These are phyloP conservation scores for Tetragonisca angustula DNA, from an alignment of 2,888 invertebrate species.

Conservation along the genomic window DNA sequence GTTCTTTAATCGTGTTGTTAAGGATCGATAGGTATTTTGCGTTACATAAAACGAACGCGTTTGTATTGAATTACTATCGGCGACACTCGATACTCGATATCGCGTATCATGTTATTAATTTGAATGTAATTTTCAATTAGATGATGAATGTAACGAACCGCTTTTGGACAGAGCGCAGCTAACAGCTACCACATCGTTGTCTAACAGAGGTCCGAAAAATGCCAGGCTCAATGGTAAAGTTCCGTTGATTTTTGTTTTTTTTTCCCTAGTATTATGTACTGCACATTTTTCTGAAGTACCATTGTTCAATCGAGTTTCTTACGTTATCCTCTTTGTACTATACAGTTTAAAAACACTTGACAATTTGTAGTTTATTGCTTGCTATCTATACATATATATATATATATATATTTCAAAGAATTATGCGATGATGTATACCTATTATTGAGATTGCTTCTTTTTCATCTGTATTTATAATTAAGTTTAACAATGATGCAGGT, in stretches of 20 bases:
- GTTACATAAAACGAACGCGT: not conserved
- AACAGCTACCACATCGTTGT: conserved; percentile 92
- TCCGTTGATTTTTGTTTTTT: not conserved
- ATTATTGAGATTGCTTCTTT: conserved; percentile 51
- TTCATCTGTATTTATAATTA: conserved; percentile 30
- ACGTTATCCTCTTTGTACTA: conserved; percentile 10
- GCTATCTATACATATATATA: conserved; percentile 36
- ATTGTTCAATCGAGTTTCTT: conserved; percentile 29
- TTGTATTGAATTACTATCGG: not conserved
- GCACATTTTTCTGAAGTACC: conserved; percentile 39
- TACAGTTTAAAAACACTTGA: conserved; percentile 41
- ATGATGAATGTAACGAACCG: conserved; percentile 92
- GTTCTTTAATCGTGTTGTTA: conserved; percentile 1
- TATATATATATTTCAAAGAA: conserved; percentile 25
- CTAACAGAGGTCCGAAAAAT: conserved; percentile 93
- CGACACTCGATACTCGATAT: not conserved
- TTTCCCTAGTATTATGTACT: not conserved
- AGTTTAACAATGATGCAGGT: conserved; percentile 39
- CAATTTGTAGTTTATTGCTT: conserved; percentile 65
- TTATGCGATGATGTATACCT: conserved; percentile 35
- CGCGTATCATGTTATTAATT: conserved; percentile 1
- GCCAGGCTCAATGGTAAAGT: conserved; percentile 92
- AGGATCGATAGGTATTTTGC: not conserved
- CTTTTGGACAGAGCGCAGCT: conserved; percentile 90
- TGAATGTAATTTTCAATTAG: conserved; percentile 68